Percentiles rank a stretch among this genome's conserved stretches.
Evolutionary conservation across 1,140 invertebrate genomes (phyloP).

Genomic region (Aphelenchoides besseyi): DNA sequence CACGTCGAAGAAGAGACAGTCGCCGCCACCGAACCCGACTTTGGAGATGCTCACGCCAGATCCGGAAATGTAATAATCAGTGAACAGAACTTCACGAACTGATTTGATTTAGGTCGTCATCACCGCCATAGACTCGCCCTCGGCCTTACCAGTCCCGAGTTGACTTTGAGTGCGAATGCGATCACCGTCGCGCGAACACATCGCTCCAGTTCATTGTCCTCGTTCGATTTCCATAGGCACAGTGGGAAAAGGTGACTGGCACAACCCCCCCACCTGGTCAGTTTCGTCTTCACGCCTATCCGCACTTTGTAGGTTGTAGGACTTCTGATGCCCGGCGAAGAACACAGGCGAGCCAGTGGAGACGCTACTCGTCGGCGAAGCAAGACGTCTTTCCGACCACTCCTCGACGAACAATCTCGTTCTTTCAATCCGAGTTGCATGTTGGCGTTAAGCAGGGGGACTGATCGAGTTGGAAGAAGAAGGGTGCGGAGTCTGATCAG

Average conservation of each 20-base stretch:
- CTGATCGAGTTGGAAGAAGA: neutral
- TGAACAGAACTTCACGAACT: neutral
- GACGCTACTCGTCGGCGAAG: neutral
- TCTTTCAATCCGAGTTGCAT: no score
- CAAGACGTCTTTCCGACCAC: no score
- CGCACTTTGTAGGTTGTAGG: no score
- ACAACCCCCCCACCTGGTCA: no score
- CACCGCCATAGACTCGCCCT: neutral
- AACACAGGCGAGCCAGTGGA: neutral
- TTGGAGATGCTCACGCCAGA: neutral
- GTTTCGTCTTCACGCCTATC: no score
- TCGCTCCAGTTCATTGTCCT: neutral
- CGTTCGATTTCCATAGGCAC: neutral
- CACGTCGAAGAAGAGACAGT: neutral
- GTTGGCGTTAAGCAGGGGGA: no score
- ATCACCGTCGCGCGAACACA: neutral
- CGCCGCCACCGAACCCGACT: neutral
- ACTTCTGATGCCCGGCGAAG: neutral
- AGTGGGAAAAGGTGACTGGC: no score
- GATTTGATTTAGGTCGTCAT: neutral
- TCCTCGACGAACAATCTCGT: no score
- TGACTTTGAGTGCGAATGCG: neutral
- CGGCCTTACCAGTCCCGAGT: no score
- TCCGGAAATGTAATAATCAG: neutral
- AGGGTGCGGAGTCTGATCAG: no score